Evolutionary conservation across 2,888 invertebrate genomes (phyloP).

Genomic region (Habrosyne pyritoides): DNA sequence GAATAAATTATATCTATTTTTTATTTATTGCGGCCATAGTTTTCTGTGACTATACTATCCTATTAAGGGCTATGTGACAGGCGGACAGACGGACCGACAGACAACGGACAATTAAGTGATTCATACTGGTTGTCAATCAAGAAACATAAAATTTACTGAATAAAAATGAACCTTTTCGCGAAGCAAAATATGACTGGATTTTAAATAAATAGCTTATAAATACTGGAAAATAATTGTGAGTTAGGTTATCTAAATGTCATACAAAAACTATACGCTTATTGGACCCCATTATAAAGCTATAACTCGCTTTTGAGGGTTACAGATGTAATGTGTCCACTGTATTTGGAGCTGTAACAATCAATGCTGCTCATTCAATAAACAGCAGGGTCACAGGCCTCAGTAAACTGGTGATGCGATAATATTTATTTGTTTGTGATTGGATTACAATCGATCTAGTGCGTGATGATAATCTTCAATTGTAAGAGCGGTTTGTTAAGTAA

Average conservation of each 20-base stretch:
- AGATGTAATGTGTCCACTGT: conserved; percentile 55
- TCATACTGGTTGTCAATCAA: no score
- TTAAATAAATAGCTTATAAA: no score
- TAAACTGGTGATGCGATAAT: conserved; percentile 46
- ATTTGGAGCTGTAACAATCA: conserved; percentile 34
- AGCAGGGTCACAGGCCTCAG: conserved; percentile 27
- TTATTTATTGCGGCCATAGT: no score
- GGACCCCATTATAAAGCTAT: not conserved
- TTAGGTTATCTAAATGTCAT: conserved; percentile 9
- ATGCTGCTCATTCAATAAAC: not conserved
- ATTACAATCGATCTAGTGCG: conserved; percentile 72
- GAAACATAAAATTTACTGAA: no score
- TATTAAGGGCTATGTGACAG: no score
- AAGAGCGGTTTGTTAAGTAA: conserved; percentile 46
- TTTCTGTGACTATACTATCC: no score
- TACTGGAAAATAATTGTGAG: no score
- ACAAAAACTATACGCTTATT: conserved; percentile 9
- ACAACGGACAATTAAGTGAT: no score
- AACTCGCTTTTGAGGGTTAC: conserved; percentile 15
- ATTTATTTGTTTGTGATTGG: conserved; percentile 73
- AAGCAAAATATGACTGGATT: no score
- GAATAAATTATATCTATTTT: no score
- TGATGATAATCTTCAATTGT: conserved; percentile 56
- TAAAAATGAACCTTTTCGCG: no score
- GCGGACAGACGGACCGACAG: no score